Evolutionary conservation across 2,888 invertebrate species (phyloP), one percentile per base, ranked within the genome.

Genomic region (Caenorhabditis imperialis): DNA sequence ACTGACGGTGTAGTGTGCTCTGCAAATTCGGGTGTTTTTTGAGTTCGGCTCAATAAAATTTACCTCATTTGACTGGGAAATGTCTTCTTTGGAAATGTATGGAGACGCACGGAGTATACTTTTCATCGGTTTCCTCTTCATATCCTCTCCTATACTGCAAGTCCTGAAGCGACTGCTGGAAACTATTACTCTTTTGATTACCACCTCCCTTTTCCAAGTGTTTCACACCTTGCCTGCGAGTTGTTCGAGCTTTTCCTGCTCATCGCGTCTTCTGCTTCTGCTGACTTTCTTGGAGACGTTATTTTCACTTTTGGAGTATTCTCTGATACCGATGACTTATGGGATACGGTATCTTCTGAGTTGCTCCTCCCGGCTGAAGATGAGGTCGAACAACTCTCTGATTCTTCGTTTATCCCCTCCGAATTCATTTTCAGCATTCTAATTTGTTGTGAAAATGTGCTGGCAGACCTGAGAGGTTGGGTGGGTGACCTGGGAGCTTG

Each of bases 241-340:
- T 1, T 20, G 6, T 25, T 45, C 18, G 5, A 20, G 18, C 44
- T 57, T 54, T 50, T 40, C 33, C 14, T 18, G 40, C 61, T 61
- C 1, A 38, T 25, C 6, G 61, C 63, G 50, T 73, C 73, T 37
- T 73, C 73, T 22, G 73, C 73, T 65, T 73, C 73, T 54, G 54
- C 55, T 5, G 73, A 73, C 40, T 73, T 73, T 42, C 40, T 42
- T 6, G 20, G 18, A 6, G 37, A 3, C 10, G 14, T 20, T 1
- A 42, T 14, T 1, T 20, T 44, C 7, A 23, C 14, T 14, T 53
- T 25, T 12, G 18, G 18, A 18, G 23, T 8, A 20, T 53, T 44
- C 8, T 47, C 38, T 37, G 44, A 48, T 14, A 47, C 16, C 12
- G 27, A 30, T 1, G 23, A 10, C 16, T 30, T 40, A n/a, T n/a